Base-by-base conservation (phyloP, 2,888 invertebrate species). In the Lepidocyrtinus sp. region DNA sequence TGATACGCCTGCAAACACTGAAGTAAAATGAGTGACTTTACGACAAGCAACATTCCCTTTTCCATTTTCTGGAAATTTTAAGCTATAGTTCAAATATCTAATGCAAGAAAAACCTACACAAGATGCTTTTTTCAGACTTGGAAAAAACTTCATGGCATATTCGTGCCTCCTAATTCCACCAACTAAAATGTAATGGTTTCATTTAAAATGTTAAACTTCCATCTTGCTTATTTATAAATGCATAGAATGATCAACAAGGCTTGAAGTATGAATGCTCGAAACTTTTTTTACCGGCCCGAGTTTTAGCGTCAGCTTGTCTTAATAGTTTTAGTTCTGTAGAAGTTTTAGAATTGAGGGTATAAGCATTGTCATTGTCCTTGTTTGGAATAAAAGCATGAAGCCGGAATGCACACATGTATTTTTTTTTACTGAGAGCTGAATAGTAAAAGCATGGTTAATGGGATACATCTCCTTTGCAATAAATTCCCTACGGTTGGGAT, bases 231-330 rank as follows among this genome's bases (percentile, higher is more conserved):
- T 50, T 50, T 50, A 50, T 50, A 50, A 50, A 50, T 12, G 50
- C 15, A 50, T 50, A 17, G 50, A 17, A 17, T n/a, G 17, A 50
- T 50, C 50, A 50, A 17, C n/a, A n/a, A n/a, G n/a, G n/a, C n/a
- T n/a, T n/a, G n/a, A n/a, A n/a, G n/a, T n/a, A n/a, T n/a, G n/a
- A n/a, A n/a, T n/a, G n/a, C n/a, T n/a, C n/a, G n/a, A n/a, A n/a
- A n/a, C n/a, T n/a, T n/a, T n/a, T n/a, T n/a, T n/a, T n/a, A n/a
- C n/a, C n/a, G n/a, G n/a, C n/a, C n/a, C n/a, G 50, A 50, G 15
- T 50, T 2, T 50, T 21, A 50, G 22, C 68, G 50, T 0, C 67
- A 67, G 67, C 67, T 67, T 36, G 45, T 21, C 19, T 24, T 67
- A 67, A 67, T 67, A 17, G 67, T 17, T 21, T 19, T 22, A 67